Base-by-base conservation (phyloP, 2,888 invertebrate genomes). In the Minunthozetes semirufus region DNA sequence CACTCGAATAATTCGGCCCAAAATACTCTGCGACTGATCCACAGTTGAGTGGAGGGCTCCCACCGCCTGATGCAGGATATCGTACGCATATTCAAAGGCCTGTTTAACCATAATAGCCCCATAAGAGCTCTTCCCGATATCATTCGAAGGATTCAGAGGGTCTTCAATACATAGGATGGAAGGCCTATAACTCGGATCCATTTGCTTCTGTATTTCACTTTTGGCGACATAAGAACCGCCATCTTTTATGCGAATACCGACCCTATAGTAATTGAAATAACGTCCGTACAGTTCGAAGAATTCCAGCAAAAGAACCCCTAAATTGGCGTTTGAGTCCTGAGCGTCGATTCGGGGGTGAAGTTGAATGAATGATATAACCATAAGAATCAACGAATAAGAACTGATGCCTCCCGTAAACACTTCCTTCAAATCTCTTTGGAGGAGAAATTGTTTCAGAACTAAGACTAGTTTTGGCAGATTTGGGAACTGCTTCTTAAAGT, bases 401-500 rank as follows among this genome's bases (percentile, higher is more conserved):
- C 96, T 95, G 84, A 99, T 96, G 83, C 99, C 99, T 78, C 99
- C 97, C 78, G 96, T 97, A 86, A 97, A 99, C 81, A 99, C 98
- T 87, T 99, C 98, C 85, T 99, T 99, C 82, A 99, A 88, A 86
- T 97, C 95, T 81, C 98, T 89, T 86, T 98, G 94, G 79, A 96
- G 88, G 79, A 99, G 89, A 86, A 98, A 99, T 87, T 99, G 98
- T 86, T 99, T 99, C 80, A 99, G 87, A 77, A 99, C 94, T 85
- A 98, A 90, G 81, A 98, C 96, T 82, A 99, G 86, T 81, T 95
- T 95, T 73, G 93, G 90, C 80, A 99, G 87, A 78, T 92, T 90
- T 29, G 96, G 96, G 85, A 89, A 98, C 80, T 89, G 88, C 77
- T 89, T 87, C 83, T 94, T 92, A 83, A 90, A 96, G 80, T 90